Evolutionary conservation across 2,113 vertebrate species (phyloP).

Genomic region (Oxyruncus cristatus): DNA sequence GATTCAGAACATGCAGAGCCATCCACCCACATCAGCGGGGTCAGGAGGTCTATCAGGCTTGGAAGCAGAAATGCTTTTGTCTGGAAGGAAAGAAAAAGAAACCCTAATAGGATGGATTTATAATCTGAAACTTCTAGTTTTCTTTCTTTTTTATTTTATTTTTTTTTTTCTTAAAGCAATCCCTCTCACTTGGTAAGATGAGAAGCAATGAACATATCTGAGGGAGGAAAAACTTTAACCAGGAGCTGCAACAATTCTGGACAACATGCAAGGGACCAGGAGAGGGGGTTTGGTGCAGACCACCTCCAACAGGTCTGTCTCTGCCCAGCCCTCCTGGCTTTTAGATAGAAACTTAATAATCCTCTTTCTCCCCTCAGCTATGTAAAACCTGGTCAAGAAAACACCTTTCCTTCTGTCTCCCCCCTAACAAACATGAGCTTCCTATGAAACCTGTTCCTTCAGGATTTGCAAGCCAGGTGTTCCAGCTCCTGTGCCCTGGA

Average conservation of each 20-base stretch:
- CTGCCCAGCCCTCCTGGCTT: background rate
- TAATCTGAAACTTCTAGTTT: background rate
- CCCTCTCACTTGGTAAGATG: background rate
- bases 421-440: background rate
- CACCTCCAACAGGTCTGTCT: background rate
- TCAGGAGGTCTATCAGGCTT: background rate
- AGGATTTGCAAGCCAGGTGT: background rate
- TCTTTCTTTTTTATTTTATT: background rate
- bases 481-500: background rate
- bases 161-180: background rate
- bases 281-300: background rate
- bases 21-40: background rate
- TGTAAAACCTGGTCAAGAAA: background rate
- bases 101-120: background rate
- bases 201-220: background rate
- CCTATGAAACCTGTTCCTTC: background rate
- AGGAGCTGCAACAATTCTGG: rapidly evolving
- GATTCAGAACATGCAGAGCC: conserved; percentile 33
- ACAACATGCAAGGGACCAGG: background rate
- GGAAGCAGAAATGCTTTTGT: conserved; percentile 9
- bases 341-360: background rate
- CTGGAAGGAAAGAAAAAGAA: conserved; percentile 26
- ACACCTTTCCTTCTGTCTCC: background rate
- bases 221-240: background rate
- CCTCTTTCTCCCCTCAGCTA: background rate